Evolutionary conservation across 2,797 vertebrate species (phyloP), one percentile per base, ranked within the genome.

Genomic region (Takifugu rubripes): DNA sequence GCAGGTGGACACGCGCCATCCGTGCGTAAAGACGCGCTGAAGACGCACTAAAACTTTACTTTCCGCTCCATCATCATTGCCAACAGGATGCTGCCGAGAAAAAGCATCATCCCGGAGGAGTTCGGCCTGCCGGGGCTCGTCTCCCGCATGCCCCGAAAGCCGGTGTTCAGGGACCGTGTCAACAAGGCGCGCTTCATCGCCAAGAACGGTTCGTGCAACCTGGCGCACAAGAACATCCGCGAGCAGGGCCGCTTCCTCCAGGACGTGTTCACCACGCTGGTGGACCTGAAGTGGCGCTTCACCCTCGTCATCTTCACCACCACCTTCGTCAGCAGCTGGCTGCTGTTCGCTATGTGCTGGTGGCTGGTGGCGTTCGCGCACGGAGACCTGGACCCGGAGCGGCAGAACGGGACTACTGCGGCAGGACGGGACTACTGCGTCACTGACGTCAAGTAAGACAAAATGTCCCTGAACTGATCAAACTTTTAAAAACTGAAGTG

Each of bases 21-120:
- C 31, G 50, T 11, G 84, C 82, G 74, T 66, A 74, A 84, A 68
- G 63, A 59, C 80, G 68, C 78, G 72, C 63, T 21, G 51, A 68
- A 3, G 5, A 40, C 26, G 21, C 33, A 16, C 12, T 25, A 11
- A 43, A 0, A 3, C 31, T 5, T 40, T 36, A 48, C 7, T 0
- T 2, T 5, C 4, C 1, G 9, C 9, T 26, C 21, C 24, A 16
- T 15, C 25, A 2, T 6, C 11, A n/a, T 2, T 1, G 68, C 61
- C 56, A 48, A 48, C 31, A 15, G 24, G 66, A 99, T 99, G 97
- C 25, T 98, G 91, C 92, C 97, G 52, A 89, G 97, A 4, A 98
- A 99, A 69, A 99, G 97, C 88, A 98, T 99, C 65, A 98, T 99
- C 76, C 97, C 97, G 0, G 97, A 98, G 88, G 97, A 99, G 83